Evolutionary conservation across 2,113 vertebrate species (phyloP).

Genomic region (Daboia siamensis): DNA sequence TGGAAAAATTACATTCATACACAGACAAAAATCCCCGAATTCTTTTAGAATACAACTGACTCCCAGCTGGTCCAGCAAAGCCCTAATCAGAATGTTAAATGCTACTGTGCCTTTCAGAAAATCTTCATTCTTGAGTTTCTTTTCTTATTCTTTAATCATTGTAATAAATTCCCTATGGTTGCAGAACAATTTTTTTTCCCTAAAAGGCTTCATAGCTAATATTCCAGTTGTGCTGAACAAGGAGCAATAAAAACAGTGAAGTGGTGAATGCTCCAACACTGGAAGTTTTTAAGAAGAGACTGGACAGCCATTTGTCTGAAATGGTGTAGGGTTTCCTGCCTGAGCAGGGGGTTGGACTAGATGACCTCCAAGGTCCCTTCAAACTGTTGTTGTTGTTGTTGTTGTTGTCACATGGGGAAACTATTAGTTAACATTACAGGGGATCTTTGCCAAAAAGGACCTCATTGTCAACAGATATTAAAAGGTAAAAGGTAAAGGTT

Average conservation of each 20-base stretch:
- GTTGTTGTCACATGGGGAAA: too few relatives aligned
- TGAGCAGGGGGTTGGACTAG: too few relatives aligned
- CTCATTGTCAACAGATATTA: background rate
- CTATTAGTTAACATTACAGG: background rate
- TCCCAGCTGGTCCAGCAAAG: background rate
- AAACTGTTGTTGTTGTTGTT: too few relatives aligned
- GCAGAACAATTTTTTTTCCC: background rate
- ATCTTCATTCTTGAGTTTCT: background rate
- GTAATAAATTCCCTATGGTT: background rate
- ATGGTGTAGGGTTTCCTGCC: too few relatives aligned
- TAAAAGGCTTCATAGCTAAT: background rate
- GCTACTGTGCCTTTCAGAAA: background rate
- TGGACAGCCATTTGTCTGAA: too few relatives aligned
- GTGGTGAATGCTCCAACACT: too few relatives aligned
- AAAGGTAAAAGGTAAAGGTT: too few relatives aligned
- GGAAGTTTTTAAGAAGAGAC: too few relatives aligned
- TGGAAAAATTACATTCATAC: background rate
- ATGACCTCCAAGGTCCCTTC: too few relatives aligned
- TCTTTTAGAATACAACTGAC: background rate
- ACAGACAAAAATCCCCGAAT: background rate
- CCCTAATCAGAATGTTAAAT: background rate
- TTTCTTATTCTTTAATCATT: background rate
- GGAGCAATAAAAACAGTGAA: background rate
- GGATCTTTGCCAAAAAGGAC: background rate
- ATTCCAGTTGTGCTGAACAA: background rate